Evolutionary conservation across 2,797 vertebrate species (phyloP).

Genomic region (Pangasius djambal): DNA sequence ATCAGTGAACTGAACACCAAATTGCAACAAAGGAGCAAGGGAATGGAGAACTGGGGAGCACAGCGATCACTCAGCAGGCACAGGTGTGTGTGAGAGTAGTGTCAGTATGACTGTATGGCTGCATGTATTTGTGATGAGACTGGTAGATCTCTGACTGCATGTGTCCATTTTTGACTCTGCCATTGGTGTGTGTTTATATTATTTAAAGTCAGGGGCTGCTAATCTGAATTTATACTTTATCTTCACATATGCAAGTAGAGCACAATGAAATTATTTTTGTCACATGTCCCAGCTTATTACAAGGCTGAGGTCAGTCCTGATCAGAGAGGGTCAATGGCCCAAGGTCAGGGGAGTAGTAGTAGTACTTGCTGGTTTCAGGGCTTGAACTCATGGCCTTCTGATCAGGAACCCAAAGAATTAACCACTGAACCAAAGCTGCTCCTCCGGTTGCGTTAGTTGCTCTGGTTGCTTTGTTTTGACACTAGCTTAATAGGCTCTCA

Average conservation of each 20-base stretch:
- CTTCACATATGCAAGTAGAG: slow-evolving; percentile 5
- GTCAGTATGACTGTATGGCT: neutral
- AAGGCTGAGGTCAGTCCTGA: neutral
- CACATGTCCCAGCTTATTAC: neutral
- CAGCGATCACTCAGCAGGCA: slow-evolving; percentile 81
- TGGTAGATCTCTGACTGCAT: slow-evolving; percentile 8
- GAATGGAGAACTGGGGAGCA: slow-evolving; percentile 74
- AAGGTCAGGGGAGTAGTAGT: neutral
- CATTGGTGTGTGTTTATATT: neutral
- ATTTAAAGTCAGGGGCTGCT: neutral
- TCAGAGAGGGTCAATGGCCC: neutral
- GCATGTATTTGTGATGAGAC: slow-evolving; percentile 26
- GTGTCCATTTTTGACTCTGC: neutral
- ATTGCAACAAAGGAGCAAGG: slow-evolving; percentile 84
- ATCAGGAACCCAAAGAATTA: neutral
- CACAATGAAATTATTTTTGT: neutral
- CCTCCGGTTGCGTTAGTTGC: neutral
- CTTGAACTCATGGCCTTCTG: neutral
- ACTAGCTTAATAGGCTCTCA: neutral
- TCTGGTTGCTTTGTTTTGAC: neutral
- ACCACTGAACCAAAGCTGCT: neutral
- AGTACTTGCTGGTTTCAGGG: neutral
- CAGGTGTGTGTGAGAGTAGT: slow-evolving; percentile 75
- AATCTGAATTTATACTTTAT: neutral
- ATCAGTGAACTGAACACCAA: slow-evolving; percentile 91